These are phyloP conservation scores for Zhuqinia jingwanae DNA, from an alignment of 2,888 invertebrate genomes.

Conservation along the genomic window DNA sequence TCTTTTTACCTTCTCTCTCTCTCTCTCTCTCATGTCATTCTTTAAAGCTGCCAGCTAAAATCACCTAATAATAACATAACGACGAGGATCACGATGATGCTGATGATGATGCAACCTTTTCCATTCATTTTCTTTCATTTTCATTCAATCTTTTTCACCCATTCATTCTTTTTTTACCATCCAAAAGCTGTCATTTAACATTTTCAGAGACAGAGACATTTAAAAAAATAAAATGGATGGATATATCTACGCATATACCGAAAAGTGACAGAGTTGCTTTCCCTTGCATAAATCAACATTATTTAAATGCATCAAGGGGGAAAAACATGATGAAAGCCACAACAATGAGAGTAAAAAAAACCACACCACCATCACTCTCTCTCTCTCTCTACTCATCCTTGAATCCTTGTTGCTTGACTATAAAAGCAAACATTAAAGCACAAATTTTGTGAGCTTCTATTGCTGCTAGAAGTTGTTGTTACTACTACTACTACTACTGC, in stretches of 20 bases:
- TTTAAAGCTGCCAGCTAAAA: slow-evolving; percentile 29
- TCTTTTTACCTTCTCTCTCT: not conserved
- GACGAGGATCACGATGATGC: no score
- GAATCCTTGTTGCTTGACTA: not conserved
- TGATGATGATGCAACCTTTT: slow-evolving; percentile 32
- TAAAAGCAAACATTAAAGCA: slow-evolving; percentile 40
- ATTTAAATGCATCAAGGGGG: slow-evolving; percentile 68
- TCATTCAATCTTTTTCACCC: slow-evolving; percentile 23
- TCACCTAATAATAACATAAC: slow-evolving; percentile 46
- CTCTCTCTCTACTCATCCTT: not conserved
- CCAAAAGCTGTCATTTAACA: slow-evolving; percentile 31
- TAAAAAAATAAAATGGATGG: not conserved
- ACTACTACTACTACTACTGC: not conserved
- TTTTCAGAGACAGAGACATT: not conserved
- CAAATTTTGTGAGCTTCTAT: not conserved
- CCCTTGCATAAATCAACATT: slow-evolving; percentile 71
- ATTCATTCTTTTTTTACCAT: slow-evolving; percentile 13
- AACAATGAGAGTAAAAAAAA: slow-evolving; percentile 57
- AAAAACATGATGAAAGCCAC: slow-evolving; percentile 59
- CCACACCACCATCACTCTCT: slow-evolving; percentile 39
- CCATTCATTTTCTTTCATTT: not conserved
- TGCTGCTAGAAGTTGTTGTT: no score
- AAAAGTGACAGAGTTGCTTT: slow-evolving; percentile 24
- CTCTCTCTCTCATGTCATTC: not conserved
- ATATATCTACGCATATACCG: no score